Evolutionary conservation across 2,113 vertebrate genomes (phyloP).

Genomic region (Eretmochelys imbricata): DNA sequence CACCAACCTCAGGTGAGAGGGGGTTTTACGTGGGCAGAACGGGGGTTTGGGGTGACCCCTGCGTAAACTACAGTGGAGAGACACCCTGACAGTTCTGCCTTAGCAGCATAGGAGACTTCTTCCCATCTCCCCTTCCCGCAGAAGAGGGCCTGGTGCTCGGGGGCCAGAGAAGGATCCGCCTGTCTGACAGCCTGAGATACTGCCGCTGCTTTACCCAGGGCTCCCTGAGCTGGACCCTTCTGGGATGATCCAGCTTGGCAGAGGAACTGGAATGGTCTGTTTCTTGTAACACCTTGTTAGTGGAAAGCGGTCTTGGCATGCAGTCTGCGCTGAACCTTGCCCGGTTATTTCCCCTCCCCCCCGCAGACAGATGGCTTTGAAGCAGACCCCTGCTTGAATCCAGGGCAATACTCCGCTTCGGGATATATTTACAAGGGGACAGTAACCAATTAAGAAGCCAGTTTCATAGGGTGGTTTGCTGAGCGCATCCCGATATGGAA

Average conservation of each 20-base stretch:
- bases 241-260: background rate
- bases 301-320: slow-evolving; percentile 6
- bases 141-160: background rate
- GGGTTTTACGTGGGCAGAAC: background rate
- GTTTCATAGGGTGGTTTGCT: background rate
- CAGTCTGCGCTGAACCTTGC: slow-evolving; percentile 18
- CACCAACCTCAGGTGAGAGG: background rate
- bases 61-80: background rate
- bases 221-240: background rate
- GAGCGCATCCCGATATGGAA: background rate
- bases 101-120: background rate
- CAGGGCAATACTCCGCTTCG: background rate
- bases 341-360: background rate
- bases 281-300: slow-evolving; percentile 44
- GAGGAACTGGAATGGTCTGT: background rate
- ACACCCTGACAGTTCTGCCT: background rate
- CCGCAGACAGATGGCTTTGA: background rate
- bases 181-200: no score
- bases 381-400: background rate
- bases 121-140: background rate
- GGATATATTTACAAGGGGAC: background rate
- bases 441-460: background rate
- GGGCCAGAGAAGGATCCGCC: background rate
- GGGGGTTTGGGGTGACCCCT: background rate
- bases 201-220: no score